A percentile compares a stretch with the other conserved stretches of the same genome.
These are phyloP conservation scores for Thamnophis sirtalis DNA, from an alignment of 2,113 vertebrate genomes.

Conservation along the genomic window DNA sequence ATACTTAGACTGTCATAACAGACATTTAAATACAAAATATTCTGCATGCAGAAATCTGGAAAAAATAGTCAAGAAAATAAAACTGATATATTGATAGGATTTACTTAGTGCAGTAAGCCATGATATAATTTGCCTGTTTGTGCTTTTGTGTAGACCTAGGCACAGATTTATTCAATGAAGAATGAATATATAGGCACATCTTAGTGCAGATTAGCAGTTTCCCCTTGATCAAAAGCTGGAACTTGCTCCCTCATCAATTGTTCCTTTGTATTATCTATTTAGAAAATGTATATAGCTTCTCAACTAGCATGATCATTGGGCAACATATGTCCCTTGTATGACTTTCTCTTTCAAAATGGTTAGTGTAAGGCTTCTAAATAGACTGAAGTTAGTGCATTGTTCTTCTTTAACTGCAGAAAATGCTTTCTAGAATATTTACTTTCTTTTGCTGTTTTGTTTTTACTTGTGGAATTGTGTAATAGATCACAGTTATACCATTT, in stretches of 20 bases:
- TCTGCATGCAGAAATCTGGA: background rate
- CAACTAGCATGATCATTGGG: background rate
- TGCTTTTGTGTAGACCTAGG: background rate
- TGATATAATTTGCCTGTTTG: background rate
- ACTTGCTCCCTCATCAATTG: background rate
- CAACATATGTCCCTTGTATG: background rate
- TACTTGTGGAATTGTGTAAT: conserved; percentile 33
- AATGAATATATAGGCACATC: background rate
- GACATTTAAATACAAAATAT: background rate
- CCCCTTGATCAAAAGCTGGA: background rate
- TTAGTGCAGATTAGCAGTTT: background rate
- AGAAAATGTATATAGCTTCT: background rate
- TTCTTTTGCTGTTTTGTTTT: background rate
- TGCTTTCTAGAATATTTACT: background rate
- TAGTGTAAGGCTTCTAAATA: background rate
- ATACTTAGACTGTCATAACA: background rate
- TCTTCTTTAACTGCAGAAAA: conserved; percentile 25
- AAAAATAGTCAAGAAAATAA: background rate
- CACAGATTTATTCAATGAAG: background rate
- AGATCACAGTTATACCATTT: conserved; percentile 33
- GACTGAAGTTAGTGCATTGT: background rate
- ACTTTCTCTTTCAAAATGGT: background rate
- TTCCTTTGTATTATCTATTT: background rate
- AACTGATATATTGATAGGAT: background rate
- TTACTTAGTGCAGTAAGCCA: background rate